Evolutionary conservation across 2,888 invertebrate genomes (phyloP).

Genomic region (Cistogaster globosa): DNA sequence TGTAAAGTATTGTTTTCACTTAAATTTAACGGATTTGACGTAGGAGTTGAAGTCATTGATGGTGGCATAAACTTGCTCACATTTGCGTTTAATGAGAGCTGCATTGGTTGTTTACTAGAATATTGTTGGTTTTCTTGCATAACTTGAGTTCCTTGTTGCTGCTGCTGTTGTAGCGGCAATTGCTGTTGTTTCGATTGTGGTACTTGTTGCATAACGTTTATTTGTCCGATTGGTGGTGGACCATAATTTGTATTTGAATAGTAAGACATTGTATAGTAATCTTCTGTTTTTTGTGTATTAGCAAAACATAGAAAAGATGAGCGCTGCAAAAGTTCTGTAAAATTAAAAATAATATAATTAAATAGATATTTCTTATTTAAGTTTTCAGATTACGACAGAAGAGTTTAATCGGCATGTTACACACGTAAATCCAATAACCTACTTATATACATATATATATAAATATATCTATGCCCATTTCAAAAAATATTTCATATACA

Average conservation of each 20-base stretch:
- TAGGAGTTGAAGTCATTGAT: constrained; percentile 47
- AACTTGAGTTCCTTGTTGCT: constrained; percentile 49
- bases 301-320: constrained; percentile 57
- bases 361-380: too few relatives aligned
- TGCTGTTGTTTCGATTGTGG: constrained; percentile 68
- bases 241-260: constrained; percentile 72
- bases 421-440: too few relatives aligned
- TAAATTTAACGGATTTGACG: constrained; percentile 38
- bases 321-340: neutral
- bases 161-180: constrained; percentile 67
- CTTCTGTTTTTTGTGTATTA: constrained; percentile 27
- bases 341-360: too few relatives aligned
- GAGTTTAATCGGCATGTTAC: too few relatives aligned
- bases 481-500: too few relatives aligned
- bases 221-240: constrained; percentile 73
- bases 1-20: constrained; percentile 44
- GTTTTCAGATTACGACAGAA: too few relatives aligned
- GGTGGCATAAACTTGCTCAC: constrained; percentile 76
- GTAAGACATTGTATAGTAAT: constrained; percentile 73
- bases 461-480: too few relatives aligned
- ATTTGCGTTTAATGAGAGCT: constrained; percentile 62
- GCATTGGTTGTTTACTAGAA: constrained; percentile 53
- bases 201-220: constrained; percentile 75
- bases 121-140: constrained; percentile 68
- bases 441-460: too few relatives aligned